These are phyloP conservation scores for Leuciscus waleckii DNA, from an alignment of 2,797 vertebrate genomes.

Conservation along the genomic window DNA sequence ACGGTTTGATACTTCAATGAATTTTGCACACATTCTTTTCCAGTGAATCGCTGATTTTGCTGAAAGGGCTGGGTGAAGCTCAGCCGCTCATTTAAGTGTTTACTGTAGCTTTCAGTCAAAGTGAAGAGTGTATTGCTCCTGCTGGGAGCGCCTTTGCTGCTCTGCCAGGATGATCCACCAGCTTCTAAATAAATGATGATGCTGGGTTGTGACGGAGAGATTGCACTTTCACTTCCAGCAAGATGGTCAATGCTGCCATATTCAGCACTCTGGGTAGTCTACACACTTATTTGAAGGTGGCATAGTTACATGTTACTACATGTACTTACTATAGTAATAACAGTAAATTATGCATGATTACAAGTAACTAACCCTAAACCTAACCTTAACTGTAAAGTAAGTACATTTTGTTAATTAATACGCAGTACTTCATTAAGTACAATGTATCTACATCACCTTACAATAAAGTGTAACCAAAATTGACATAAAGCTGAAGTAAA, in stretches of 20 bases:
- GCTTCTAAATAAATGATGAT: slow-evolving; percentile 6
- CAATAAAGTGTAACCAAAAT: too few relatives aligned
- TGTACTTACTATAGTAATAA: too few relatives aligned
- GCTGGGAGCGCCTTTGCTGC: background rate
- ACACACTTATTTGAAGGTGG: too few relatives aligned
- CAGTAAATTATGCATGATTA: too few relatives aligned
- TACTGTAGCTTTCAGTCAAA: slow-evolving; percentile 11
- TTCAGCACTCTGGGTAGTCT: background rate
- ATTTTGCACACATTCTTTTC: slow-evolving; percentile 44
- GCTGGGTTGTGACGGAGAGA: background rate
- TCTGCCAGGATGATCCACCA: background rate
- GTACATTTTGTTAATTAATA: too few relatives aligned
- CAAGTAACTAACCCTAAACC: too few relatives aligned
- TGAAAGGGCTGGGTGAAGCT: slow-evolving; percentile 1
- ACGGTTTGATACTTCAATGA: background rate
- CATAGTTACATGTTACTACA: too few relatives aligned
- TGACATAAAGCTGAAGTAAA: background rate
- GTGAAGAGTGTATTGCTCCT: background rate
- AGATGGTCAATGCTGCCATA: background rate
- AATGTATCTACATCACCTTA: too few relatives aligned
- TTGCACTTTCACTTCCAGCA: background rate
- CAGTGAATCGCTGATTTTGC: slow-evolving; percentile 44
- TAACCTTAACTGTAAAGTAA: too few relatives aligned
- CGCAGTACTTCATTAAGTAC: too few relatives aligned
- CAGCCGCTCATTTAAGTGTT: background rate